phyloP scores from a whole-genome alignment of 1,140 invertebrate genomes.

The Orchesella cincta region DNA sequence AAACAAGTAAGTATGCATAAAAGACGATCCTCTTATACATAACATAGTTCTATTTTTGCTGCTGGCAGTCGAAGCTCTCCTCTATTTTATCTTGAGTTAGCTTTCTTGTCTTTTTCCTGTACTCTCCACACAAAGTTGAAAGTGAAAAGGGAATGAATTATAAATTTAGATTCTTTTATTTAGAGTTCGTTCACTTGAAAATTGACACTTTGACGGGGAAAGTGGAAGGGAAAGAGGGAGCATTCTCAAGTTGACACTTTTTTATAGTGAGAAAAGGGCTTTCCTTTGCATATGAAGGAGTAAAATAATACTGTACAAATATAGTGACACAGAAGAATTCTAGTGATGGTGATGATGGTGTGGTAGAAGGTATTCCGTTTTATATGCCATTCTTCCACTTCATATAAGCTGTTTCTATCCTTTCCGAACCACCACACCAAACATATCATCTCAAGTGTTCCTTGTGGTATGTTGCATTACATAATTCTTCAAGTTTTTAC shows the following conservation, averaged over 20 bases:
- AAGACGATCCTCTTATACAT: too few relatives aligned
- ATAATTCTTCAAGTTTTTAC: constrained; percentile 15
- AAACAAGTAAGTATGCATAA: too few relatives aligned
- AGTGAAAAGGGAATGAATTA: constrained; percentile 37
- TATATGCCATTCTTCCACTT: not conserved
- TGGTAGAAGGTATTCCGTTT: not conserved
- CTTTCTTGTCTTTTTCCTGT: not conserved
- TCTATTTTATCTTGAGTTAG: not conserved
- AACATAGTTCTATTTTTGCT: too few relatives aligned
- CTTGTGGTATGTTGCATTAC: constrained; percentile 15
- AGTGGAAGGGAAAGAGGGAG: constrained; percentile 5
- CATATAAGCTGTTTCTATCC: too few relatives aligned
- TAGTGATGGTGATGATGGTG: not conserved
- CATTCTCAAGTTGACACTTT: constrained; percentile 10
- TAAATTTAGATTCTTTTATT: constrained; percentile 47
- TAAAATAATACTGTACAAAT: not conserved
- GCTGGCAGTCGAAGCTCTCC: too few relatives aligned
- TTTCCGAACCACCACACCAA: too few relatives aligned
- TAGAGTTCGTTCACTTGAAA: constrained; percentile 34
- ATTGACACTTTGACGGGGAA: constrained; percentile 45
- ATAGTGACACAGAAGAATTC: not conserved
- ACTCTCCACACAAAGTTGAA: not conserved
- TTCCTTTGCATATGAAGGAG: not conserved
- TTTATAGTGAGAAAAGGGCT: not conserved
- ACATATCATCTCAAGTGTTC: not conserved